Evolutionary conservation across 2,797 vertebrate species (phyloP).

Genomic region (Enteromius fasciolatus): DNA sequence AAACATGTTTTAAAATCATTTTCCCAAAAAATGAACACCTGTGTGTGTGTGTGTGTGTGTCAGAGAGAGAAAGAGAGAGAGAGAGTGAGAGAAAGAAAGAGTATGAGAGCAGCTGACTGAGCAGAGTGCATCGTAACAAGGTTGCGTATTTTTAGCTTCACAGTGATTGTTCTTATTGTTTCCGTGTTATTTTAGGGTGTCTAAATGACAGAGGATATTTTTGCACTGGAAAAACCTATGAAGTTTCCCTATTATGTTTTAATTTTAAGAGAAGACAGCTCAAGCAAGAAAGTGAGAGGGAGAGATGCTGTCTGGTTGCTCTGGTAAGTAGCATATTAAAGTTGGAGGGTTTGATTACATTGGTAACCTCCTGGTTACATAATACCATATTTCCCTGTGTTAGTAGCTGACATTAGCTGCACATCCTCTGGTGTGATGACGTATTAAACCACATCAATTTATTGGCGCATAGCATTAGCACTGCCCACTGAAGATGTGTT

Average conservation of each 20-base stretch:
- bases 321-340: slow-evolving; percentile 71
- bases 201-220: slow-evolving; percentile 66
- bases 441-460: background rate
- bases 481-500: background rate
- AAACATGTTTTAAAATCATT: background rate
- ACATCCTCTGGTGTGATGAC: background rate
- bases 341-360: background rate
- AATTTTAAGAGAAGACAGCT: slow-evolving; percentile 55
- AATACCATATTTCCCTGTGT: background rate
- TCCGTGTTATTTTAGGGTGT: slow-evolving; percentile 66
- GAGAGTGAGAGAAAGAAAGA: background rate
- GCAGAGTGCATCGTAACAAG: background rate
- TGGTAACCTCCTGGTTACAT: background rate
- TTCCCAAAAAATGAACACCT: background rate
- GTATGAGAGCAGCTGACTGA: background rate
- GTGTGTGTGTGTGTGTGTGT: background rate
- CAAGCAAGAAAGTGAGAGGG: slow-evolving; percentile 52
- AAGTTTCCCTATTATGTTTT: slow-evolving; percentile 76
- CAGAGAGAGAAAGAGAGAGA: background rate
- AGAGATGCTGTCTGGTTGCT: slow-evolving; percentile 83
- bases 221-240: slow-evolving; percentile 93
- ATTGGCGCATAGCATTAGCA: background rate
- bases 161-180: slow-evolving; percentile 27
- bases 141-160: background rate
- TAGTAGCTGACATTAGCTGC: background rate